Conservation (phyloP, 2,888 invertebrate species). For the Altica lythri region DNA sequence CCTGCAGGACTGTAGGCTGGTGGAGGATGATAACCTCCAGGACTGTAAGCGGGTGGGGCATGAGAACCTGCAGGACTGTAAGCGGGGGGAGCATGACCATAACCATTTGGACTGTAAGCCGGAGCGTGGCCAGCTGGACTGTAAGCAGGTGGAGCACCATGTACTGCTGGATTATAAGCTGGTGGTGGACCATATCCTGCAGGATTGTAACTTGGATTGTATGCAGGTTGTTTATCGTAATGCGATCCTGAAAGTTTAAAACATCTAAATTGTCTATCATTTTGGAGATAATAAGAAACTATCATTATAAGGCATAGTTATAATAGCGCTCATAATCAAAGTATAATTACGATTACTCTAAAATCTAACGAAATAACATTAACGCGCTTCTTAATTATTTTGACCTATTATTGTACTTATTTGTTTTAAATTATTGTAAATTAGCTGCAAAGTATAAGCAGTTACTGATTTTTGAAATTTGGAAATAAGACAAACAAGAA, state of each 20-base stretch:
- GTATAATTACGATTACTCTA: too few relatives aligned
- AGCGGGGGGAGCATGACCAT: conserved; percentile 38
- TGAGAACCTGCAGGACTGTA: conserved; percentile 33
- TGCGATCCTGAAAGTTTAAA: conserved; percentile 18
- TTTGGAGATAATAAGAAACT: neutral
- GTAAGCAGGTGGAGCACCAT: conserved; percentile 40
- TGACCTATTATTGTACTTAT: too few relatives aligned
- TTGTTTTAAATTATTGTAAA: too few relatives aligned
- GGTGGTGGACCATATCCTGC: conserved; percentile 35
- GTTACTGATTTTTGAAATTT: too few relatives aligned
- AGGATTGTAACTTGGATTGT: conserved; percentile 35
- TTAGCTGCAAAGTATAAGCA: too few relatives aligned
- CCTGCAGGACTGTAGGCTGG: conserved; percentile 23
- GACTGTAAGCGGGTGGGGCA: conserved; percentile 21
- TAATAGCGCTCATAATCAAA: too few relatives aligned
- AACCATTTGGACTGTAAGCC: conserved; percentile 35
- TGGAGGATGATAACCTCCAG: conserved; percentile 29
- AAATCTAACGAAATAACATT: too few relatives aligned
- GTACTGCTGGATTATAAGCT: conserved; percentile 40
- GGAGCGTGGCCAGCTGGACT: conserved; percentile 29
- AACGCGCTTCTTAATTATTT: too few relatives aligned
- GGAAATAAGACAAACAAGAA: too few relatives aligned
- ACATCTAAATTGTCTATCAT: neutral
- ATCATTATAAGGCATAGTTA: neutral
- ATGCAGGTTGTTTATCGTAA: conserved; percentile 36